Evolutionary conservation across 2,888 invertebrate genomes (phyloP).

Genomic region (Ferdinandea cuprea): DNA sequence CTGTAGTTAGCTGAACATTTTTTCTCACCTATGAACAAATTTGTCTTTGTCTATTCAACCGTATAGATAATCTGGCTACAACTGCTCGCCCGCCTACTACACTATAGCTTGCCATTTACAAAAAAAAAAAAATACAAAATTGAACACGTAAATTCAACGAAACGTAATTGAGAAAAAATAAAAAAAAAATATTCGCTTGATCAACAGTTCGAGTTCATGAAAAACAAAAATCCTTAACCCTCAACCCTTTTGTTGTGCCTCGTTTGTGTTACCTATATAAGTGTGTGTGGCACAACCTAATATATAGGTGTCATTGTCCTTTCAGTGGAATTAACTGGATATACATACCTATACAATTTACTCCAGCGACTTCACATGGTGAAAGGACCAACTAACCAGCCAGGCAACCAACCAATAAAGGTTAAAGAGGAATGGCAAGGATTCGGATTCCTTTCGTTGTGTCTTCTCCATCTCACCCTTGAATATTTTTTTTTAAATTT

Average conservation of each 20-base stretch:
- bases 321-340: slow-evolving; percentile 59
- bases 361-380: slow-evolving; percentile 25
- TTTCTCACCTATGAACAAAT: slow-evolving; percentile 18
- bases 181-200: slow-evolving; percentile 25
- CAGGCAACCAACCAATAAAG: background rate
- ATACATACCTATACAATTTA: background rate
- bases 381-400: slow-evolving; percentile 32
- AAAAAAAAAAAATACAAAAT: slow-evolving; percentile 19
- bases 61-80: slow-evolving; percentile 35
- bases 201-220: slow-evolving; percentile 58
- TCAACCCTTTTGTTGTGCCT: slow-evolving; percentile 43
- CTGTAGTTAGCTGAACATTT: too few species aligned
- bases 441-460: slow-evolving; percentile 30
- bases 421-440: slow-evolving; percentile 18
- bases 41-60: slow-evolving; percentile 29
- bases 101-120: background rate
- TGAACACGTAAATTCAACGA: slow-evolving; percentile 30
- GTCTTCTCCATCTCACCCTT: slow-evolving; percentile 14
- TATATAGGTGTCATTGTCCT: slow-evolving; percentile 72
- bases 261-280: background rate
- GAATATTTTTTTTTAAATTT: slow-evolving; percentile 30
- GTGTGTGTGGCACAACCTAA: slow-evolving; percentile 9
- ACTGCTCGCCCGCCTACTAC: slow-evolving; percentile 25
- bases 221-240: slow-evolving; percentile 65
- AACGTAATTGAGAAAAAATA: slow-evolving; percentile 14